phyloP scores from a whole-genome alignment of 2,888 invertebrate species.

The Dione juno region DNA sequence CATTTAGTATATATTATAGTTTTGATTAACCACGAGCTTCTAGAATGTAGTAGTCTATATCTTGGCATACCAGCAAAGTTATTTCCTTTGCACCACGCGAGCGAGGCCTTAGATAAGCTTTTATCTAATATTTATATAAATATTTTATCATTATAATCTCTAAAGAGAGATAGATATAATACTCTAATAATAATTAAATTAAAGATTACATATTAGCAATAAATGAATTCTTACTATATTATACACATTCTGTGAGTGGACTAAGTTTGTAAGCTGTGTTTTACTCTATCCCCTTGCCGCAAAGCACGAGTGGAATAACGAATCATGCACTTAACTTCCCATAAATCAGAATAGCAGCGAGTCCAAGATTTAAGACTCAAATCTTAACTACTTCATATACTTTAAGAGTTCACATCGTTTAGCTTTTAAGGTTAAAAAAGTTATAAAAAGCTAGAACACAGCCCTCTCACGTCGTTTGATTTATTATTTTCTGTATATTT shows the following conservation, averaged over 20 bases:
- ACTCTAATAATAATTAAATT: no score
- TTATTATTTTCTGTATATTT: constrained; percentile 16
- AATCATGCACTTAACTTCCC: constrained; percentile 24
- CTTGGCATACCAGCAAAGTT: no score
- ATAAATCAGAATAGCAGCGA: constrained; percentile 31
- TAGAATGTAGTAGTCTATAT: no score
- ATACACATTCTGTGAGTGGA: neutral
- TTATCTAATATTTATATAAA: no score
- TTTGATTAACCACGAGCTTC: no score
- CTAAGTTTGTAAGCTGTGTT: constrained; percentile 5
- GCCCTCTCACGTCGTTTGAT: constrained; percentile 10
- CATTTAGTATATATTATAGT: no score
- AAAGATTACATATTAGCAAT: neutral
- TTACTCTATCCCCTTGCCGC: neutral
- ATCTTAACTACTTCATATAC: constrained; percentile 17
- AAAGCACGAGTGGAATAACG: constrained; percentile 22
- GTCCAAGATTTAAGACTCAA: constrained; percentile 22
- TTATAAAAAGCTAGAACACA: constrained; percentile 3
- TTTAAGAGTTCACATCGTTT: constrained; percentile 32
- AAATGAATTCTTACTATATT: neutral
- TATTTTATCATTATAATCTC: no score
- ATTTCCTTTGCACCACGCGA: no score
- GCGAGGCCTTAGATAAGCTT: no score
- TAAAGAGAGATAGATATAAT: no score
- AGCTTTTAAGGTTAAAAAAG: constrained; percentile 22